A percentile compares a stretch with the other conserved stretches of the same genome.
phyloP scores from a whole-genome alignment of 2,797 vertebrate genomes.

The Myotis daubentonii region DNA sequence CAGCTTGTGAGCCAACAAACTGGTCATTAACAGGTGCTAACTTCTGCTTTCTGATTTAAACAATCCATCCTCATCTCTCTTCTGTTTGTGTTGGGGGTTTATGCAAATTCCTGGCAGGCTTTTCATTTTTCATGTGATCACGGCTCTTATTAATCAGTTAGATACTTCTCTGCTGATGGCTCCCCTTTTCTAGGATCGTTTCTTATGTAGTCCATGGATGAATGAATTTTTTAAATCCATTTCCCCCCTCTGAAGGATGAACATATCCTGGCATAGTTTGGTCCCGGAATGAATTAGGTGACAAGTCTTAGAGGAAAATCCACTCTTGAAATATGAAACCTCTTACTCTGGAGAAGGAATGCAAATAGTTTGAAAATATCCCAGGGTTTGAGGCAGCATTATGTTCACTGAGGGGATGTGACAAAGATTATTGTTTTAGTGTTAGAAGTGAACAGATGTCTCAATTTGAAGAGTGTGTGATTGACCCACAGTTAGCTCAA shows the following conservation, averaged over 20 bases:
- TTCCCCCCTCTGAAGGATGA: slow-evolving; percentile 44
- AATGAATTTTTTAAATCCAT: slow-evolving; percentile 29
- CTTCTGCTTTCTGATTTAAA: slow-evolving; percentile 83
- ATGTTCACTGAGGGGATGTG: neutral
- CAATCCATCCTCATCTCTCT: slow-evolving; percentile 79
- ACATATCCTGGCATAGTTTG: slow-evolving; percentile 42
- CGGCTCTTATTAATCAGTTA: slow-evolving; percentile 33
- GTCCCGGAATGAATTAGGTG: slow-evolving; percentile 77
- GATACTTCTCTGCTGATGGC: slow-evolving; percentile 32
- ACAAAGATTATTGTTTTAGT: neutral
- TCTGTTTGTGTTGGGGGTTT: slow-evolving; percentile 68
- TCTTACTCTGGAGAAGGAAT: slow-evolving; percentile 69
- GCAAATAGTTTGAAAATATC: slow-evolving; percentile 30
- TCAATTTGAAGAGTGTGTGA: neutral
- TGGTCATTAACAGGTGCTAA: slow-evolving; percentile 88
- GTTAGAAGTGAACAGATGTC: slow-evolving; percentile 15
- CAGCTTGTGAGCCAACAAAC: slow-evolving; percentile 88
- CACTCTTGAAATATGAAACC: slow-evolving; percentile 71
- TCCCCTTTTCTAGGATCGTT: slow-evolving; percentile 43
- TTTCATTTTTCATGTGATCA: slow-evolving; percentile 46
- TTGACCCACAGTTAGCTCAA: neutral
- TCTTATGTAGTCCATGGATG: slow-evolving; percentile 24
- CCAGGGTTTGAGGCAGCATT: neutral
- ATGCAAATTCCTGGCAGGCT: slow-evolving; percentile 63
- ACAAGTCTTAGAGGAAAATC: slow-evolving; percentile 79